Evolutionary conservation across 2,797 vertebrate species (phyloP), one percentile per base, ranked within the genome.

Genomic region (Coilia nasus): DNA sequence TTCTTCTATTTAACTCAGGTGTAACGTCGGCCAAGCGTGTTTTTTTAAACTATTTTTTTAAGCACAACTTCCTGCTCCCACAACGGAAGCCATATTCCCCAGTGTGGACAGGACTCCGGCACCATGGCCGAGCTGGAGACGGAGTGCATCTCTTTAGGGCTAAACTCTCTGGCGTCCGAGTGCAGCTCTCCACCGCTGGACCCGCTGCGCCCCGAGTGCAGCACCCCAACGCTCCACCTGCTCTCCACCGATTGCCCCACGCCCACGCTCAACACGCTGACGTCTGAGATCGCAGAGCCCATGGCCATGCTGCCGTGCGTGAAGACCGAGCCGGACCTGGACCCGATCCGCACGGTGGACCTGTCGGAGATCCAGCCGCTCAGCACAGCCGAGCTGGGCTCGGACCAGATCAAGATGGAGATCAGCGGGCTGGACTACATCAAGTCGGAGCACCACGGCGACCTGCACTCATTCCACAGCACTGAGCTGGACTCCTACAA

Each of bases 371-470:
- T 96, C 90, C 95, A 96, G 91, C 91, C 94, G 0, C 93, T 96
- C 84, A 95, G 94, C 88, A 96, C 94, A 0, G 95, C 95, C 0
- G 95, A 95, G 88, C 93, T 96, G 88, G 94, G 95, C 81, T 93
- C 92, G 0, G 95, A 96, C 15, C 95, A 95, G 90, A 94, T 96
- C 89, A 94, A 95, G 91, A 96, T 96, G 95, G 95, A 96, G 91
- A 96, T 96, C 92, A 96, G 95, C 17, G 95, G 95, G 31, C 91
- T 96, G 1, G 95, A 96, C 87, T 96, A 96, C 92, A 96, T 96
- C 90, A 96, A 96, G 89, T 95, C 95, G 0, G 95, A 96, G 87
- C 95, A 95, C 44, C 94, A 92, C 56, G 28, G 87, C 28, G 92
- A 94, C 83, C 89, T 94, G 35, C 91, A 94, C 86, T 93, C 92